Conservation (phyloP, 2,113 vertebrate genomes). For the Spermophilus dauricus region DNA sequence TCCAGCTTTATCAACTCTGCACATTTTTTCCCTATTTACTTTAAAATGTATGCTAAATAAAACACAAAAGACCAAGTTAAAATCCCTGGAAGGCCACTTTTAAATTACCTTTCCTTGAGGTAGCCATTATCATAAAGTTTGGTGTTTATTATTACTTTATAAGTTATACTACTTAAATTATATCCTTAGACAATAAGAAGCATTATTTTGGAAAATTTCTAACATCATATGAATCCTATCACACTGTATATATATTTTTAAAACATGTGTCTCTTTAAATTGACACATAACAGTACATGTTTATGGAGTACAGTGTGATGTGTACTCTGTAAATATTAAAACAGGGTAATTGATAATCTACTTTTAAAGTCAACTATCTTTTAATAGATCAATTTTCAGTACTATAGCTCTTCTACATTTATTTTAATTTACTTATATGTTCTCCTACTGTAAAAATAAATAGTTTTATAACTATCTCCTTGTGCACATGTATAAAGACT, state of each 20-base stretch:
- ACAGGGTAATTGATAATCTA: not conserved
- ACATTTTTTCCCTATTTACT: slow-evolving; percentile 23
- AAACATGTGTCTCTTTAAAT: not conserved
- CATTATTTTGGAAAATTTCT: slow-evolving; percentile 8
- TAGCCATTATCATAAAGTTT: not conserved
- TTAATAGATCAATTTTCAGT: not conserved
- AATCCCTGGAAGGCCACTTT: not conserved
- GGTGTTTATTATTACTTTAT: not conserved
- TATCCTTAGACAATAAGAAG: not conserved
- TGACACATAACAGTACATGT: not conserved
- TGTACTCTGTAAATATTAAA: not conserved
- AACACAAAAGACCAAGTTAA: slow-evolving; percentile 18
- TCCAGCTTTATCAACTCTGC: not conserved
- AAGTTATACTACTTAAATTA: slow-evolving; percentile 11
- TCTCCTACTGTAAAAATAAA: not conserved
- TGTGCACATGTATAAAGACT: not conserved
- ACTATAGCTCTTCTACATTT: not conserved
- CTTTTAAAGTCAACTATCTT: not conserved
- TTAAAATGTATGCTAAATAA: slow-evolving; percentile 25
- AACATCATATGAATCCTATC: not conserved
- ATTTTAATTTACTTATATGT: not conserved
- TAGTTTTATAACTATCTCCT: not conserved
- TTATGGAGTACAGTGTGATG: not conserved
- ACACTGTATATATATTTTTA: not conserved
- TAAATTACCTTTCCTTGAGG: not conserved